Evolutionary conservation across 2,113 vertebrate genomes (phyloP).

Genomic region (Corvus hawaiiensis): DNA sequence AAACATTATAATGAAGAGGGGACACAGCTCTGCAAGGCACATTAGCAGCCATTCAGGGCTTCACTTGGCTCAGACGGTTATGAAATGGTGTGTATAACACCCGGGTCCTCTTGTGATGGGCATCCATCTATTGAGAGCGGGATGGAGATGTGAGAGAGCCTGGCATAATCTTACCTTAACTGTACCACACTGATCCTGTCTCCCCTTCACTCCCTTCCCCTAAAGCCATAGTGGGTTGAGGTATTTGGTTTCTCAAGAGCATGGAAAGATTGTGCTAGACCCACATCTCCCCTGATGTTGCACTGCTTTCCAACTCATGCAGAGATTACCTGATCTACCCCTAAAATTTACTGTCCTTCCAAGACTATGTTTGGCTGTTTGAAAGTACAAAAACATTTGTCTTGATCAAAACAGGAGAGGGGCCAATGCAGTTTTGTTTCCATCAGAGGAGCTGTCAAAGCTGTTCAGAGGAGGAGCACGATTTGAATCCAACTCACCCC

Average conservation of each 20-base stretch:
- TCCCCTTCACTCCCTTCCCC: neutral
- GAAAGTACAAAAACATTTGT: neutral
- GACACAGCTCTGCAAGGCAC: neutral
- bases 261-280: neutral
- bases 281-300: neutral
- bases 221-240: neutral
- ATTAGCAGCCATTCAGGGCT: neutral
- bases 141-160: neutral
- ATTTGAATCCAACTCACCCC: neutral
- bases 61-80: neutral
- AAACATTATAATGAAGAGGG: neutral
- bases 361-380: neutral
- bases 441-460: neutral
- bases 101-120: neutral
- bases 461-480: neutral
- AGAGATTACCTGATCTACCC: neutral
- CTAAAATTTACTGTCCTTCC: neutral
- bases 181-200: neutral
- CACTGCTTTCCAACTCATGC: neutral
- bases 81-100: accelerated
- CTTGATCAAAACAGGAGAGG: neutral
- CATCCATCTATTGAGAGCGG: neutral
- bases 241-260: neutral
- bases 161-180: neutral
- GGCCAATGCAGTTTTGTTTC: neutral